Evolutionary conservation across 2,113 vertebrate genomes (phyloP).

Genomic region (Protomyctophum bolini): DNA sequence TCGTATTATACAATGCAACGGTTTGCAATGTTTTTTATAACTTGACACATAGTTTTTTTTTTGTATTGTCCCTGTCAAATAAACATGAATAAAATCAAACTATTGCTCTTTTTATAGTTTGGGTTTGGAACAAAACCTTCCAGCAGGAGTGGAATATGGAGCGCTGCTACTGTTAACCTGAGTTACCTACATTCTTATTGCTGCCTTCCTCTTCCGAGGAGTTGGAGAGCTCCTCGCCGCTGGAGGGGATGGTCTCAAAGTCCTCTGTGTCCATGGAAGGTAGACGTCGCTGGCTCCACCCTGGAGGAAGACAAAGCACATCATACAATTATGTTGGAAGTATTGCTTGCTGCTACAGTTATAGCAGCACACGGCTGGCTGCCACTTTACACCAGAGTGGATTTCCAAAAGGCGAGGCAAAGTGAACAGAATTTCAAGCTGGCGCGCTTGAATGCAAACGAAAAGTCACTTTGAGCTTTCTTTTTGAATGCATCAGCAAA

Average conservation of each 20-base stretch:
- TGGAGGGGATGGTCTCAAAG: constrained; percentile 90
- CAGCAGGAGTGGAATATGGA: no score
- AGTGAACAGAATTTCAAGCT: neutral
- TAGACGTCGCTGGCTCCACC: constrained; percentile 83
- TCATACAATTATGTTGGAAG: no score
- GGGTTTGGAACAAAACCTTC: no score
- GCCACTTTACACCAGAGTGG: neutral
- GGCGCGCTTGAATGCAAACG: neutral
- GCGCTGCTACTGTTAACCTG: neutral
- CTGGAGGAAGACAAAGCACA: constrained; percentile 64
- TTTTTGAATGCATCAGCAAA: neutral
- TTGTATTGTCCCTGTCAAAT: no score
- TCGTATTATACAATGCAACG: no score
- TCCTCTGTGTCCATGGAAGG: constrained; percentile 86
- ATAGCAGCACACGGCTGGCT: neutral
- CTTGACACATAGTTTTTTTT: no score
- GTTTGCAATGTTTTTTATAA: no score
- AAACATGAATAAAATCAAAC: no score
- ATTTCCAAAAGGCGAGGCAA: neutral
- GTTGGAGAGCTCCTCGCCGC: constrained; percentile 88
- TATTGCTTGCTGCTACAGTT: no score
- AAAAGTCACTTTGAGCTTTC: neutral
- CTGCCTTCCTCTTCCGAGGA: constrained; percentile 88
- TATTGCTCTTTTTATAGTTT: no score
- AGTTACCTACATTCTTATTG: constrained; percentile 79